These are phyloP conservation scores for Anastrepha obliqua DNA, from an alignment of 1,140 invertebrate species.

Conservation along the genomic window DNA sequence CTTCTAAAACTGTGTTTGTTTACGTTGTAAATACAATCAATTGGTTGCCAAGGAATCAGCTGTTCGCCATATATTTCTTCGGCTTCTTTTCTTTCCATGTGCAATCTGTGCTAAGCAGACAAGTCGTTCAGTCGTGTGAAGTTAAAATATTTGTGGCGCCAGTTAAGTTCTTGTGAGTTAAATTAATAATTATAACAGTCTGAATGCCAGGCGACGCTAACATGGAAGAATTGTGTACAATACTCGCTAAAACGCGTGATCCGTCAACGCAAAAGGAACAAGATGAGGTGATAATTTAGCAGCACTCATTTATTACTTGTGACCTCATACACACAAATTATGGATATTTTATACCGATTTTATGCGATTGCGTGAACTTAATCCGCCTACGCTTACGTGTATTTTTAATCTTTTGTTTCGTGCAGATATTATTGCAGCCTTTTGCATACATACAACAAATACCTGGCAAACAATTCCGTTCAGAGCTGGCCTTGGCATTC, in stretches of 20 bases:
- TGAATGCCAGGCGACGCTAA: slow-evolving; percentile 51
- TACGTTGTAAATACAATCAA: background rate
- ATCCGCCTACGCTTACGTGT: slow-evolving; percentile 23
- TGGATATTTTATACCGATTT: background rate
- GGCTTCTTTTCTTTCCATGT: background rate
- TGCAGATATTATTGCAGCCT: slow-evolving; percentile 89
- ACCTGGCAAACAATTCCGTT: slow-evolving; percentile 91
- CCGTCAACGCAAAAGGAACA: slow-evolving; percentile 72
- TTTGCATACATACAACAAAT: slow-evolving; percentile 92
- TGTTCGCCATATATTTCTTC: background rate
- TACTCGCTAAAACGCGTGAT: slow-evolving; percentile 72
- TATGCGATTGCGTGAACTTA: slow-evolving; percentile 16
- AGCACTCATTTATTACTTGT: slow-evolving; percentile 39
- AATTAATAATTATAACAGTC: background rate
- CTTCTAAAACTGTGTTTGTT: background rate
- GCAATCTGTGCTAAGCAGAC: slow-evolving; percentile 21
- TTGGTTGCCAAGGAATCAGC: slow-evolving; percentile 6
- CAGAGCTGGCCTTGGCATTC: slow-evolving; percentile 92
- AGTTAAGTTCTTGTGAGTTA: background rate
- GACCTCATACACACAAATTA: slow-evolving; percentile 7
- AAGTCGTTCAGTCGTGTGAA: slow-evolving; percentile 34
- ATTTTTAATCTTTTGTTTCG: slow-evolving; percentile 61
- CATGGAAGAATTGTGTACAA: slow-evolving; percentile 72
- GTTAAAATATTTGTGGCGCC: background rate
- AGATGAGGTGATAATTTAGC: slow-evolving; percentile 66